Conservation (phyloP, 2,113 vertebrate genomes). For the Phodopus roborovskii region DNA sequence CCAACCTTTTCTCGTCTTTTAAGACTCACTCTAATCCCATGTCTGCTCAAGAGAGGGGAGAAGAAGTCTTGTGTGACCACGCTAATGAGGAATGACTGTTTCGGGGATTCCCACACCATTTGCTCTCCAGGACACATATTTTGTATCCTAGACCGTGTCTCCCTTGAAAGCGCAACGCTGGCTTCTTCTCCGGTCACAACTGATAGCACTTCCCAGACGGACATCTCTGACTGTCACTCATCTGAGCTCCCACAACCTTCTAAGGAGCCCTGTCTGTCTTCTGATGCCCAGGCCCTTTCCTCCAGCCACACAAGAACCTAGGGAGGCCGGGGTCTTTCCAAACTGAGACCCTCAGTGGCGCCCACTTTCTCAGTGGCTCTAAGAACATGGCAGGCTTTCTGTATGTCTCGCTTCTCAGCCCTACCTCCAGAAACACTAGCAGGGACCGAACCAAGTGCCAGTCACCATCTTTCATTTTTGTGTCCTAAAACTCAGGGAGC, state of each 20-base stretch:
- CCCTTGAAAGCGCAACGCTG: background rate
- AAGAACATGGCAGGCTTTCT: rapidly evolving
- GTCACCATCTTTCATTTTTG: background rate
- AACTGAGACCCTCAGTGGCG: rapidly evolving
- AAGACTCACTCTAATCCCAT: background rate
- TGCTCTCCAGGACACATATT: rapidly evolving
- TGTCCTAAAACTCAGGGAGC: background rate
- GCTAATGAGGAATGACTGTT: background rate
- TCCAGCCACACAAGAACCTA: too few relatives aligned
- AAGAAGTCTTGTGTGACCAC: background rate
- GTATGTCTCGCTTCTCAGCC: too few relatives aligned
- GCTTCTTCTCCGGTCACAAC: background rate
- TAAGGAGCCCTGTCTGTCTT: rapidly evolving
- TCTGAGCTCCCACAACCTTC: rapidly evolving
- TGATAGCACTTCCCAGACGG: too few relatives aligned
- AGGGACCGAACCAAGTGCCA: background rate
- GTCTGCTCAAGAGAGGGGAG: background rate
- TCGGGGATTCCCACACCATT: background rate
- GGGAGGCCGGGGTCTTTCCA: background rate
- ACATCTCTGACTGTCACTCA: background rate
- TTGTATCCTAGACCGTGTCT: background rate
- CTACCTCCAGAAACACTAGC: rapidly evolving
- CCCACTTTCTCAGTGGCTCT: background rate
- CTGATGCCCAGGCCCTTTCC: rapidly evolving
- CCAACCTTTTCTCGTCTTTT: background rate